Base-by-base conservation (phyloP, 1,140 invertebrate species). In the Philotrypesis tridentata region DNA sequence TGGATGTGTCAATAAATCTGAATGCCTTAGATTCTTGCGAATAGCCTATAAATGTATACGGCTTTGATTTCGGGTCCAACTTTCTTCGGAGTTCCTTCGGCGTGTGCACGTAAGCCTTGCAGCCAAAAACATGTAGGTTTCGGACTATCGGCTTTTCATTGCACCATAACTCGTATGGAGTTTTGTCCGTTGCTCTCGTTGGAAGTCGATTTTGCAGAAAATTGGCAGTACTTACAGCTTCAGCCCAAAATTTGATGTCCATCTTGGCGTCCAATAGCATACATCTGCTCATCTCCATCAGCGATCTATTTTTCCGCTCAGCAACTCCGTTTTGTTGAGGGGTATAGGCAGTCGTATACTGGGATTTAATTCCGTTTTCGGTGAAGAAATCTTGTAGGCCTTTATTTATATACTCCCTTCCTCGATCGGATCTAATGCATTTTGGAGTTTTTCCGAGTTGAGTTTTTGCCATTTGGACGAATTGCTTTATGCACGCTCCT, bases 261-360 rank as follows among this genome's bases (percentile, higher is more conserved):
- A 92, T 67, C 21, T 86, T 81, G 27, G 87, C 85, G 77, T 86
- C 83, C 25, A 84, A 21, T 17, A 92, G 77, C 88, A 92, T 87
- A 72, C 84, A 85, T 63, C 87, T 84, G 2, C 89, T 87, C 75
- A 82, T 87, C 73, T 92, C 90, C 2, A 88, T 78, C 11, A 87
- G 71, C n/a, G 83, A 87, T 72, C 89, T 79, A 85, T 92, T 92
- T 27, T 85, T 84, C 48, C 88, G 75, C 75, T 92, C 91, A 11
- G 89, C 87, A 9, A 89, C 80, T 8, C 91, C 91, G 84, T 92
- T 92, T 85, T 91, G 88, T 73, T 89, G 84, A 5, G 89, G 86
- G 4, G 85, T 85, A 60, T 90, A 89, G n/a, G 84, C 60, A 23
- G 83, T 84, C 6, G 84, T 85, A 68, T 61, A 77, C 60, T 89